A percentile compares a stretch with the other conserved stretches of the same genome.
These are phyloP conservation scores for Hydra vulgaris DNA, from an alignment of 30 jellyfish, hydroid and myxozoan species.

Conservation along the genomic window DNA sequence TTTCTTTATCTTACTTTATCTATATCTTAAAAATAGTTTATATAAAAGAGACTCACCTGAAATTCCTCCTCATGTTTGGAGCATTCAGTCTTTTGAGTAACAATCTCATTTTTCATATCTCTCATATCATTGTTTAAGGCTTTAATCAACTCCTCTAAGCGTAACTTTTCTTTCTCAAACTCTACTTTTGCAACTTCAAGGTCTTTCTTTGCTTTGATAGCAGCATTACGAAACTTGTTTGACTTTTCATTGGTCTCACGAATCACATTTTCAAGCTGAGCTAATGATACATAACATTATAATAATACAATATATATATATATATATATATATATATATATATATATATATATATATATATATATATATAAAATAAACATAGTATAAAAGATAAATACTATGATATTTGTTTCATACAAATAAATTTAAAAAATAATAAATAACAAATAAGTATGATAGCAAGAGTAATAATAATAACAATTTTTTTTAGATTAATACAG, in stretches of 20 bases:
- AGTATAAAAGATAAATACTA: too few relatives aligned
- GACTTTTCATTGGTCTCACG: conserved; percentile 46
- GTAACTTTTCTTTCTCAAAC: conserved; percentile 20
- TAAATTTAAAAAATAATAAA: too few relatives aligned
- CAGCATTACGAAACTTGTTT: conserved; percentile 65
- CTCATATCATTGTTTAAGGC: background rate
- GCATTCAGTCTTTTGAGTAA: conserved; percentile 36
- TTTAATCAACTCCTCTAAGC: background rate
- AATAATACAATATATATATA: too few relatives aligned
- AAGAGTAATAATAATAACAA: too few relatives aligned
- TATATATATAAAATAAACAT: too few relatives aligned
- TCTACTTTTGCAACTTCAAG: conserved; percentile 39
- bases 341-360: too few relatives aligned
- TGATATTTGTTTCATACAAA: too few relatives aligned
- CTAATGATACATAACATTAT: conserved; percentile 28
- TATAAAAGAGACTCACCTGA: conserved; percentile 17
- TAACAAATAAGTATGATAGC: too few relatives aligned
- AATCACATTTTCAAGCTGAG: conserved; percentile 21
- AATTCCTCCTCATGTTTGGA: conserved; percentile 36
- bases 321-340: too few relatives aligned
- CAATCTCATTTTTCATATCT: conserved; percentile 28
- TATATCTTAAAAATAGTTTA: background rate
- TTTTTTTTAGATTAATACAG: too few relatives aligned
- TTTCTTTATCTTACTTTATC: too few relatives aligned
- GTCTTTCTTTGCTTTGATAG: conserved; percentile 86